Conservation (phyloP, 2,113 vertebrate species). For the Archocentrus centrarchus region DNA sequence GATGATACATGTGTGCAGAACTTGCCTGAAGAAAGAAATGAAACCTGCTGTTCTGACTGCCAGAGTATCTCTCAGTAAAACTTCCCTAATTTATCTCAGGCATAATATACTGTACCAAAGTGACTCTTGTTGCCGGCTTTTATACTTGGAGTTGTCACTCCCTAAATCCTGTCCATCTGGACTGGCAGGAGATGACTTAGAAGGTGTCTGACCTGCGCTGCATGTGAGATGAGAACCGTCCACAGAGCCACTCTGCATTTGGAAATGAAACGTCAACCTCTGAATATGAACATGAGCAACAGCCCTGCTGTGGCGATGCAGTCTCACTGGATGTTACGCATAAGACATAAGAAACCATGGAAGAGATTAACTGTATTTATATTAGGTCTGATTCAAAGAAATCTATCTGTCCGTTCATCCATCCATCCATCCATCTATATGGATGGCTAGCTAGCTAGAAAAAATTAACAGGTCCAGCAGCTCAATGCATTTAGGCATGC, state of each 20-base stretch:
- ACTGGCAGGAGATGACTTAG: conserved; percentile 51
- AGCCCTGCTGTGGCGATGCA: conserved; percentile 25
- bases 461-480: no score
- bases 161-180: conserved; percentile 44
- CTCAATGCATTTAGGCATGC: no score
- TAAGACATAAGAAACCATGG: no score
- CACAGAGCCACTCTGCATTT: conserved; percentile 39
- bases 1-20: conserved; percentile 51
- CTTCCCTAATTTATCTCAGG: conserved; percentile 34
- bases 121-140: conserved; percentile 36
- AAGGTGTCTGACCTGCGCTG: conserved; percentile 61
- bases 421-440: no score
- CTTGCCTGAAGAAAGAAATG: conserved; percentile 46
- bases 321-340: conserved; percentile 31
- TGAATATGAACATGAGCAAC: not conserved
- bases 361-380: not conserved
- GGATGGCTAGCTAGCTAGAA: no score
- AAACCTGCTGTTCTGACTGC: conserved; percentile 38
- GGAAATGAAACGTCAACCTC: conserved; percentile 65
- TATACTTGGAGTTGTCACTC: conserved; percentile 50
- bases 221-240: conserved; percentile 40
- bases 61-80: conserved; percentile 34
- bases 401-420: not conserved
- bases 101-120: conserved; percentile 1
- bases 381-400: not conserved